A percentile compares a stretch with the other conserved stretches of the same genome.
Conservation (phyloP, 2,888 invertebrate genomes). For the Apamea anceps region DNA sequence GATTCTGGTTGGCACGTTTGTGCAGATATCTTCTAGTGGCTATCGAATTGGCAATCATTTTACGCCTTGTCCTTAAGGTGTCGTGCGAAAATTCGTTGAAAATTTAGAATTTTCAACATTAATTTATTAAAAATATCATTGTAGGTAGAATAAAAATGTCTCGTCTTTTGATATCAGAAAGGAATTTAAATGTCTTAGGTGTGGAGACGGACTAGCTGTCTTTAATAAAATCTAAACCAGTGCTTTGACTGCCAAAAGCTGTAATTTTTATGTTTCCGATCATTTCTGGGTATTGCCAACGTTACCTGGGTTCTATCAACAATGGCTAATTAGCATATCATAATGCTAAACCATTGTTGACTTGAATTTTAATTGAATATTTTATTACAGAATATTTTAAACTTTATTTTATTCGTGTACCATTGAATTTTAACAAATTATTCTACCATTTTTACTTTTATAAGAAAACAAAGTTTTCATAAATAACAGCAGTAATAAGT, state of each 20-base stretch:
- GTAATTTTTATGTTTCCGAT: background rate
- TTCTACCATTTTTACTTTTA: slow-evolving; percentile 71
- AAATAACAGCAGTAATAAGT: slow-evolving; percentile 63
- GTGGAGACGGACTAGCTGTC: slow-evolving; percentile 16
- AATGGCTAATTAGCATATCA: background rate
- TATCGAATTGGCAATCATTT: slow-evolving; percentile 23
- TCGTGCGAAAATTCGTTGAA: slow-evolving; percentile 23
- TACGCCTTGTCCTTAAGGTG: slow-evolving; percentile 19
- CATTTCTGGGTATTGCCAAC: slow-evolving; percentile 3
- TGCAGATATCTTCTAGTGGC: background rate
- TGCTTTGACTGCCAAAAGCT: slow-evolving; percentile 33
- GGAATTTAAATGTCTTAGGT: slow-evolving; percentile 41
- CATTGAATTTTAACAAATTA: slow-evolving; percentile 52
- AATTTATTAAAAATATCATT: slow-evolving; percentile 40
- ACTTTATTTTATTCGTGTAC: slow-evolving; percentile 34
- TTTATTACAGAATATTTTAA: slow-evolving; percentile 9
- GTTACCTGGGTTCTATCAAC: slow-evolving; percentile 9
- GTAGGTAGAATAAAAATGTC: slow-evolving; percentile 35
- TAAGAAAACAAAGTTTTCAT: slow-evolving; percentile 68
- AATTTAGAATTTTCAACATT: slow-evolving; percentile 52
- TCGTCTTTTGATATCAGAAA: slow-evolving; percentile 35
- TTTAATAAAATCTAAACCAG: slow-evolving; percentile 4
- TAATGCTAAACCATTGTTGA: background rate
- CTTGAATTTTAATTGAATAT: background rate
- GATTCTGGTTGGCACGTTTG: background rate